Evolutionary conservation across 2,797 vertebrate genomes (phyloP), one percentile per base, ranked within the genome.

Genomic region (Brachyrhaphis roseni): DNA sequence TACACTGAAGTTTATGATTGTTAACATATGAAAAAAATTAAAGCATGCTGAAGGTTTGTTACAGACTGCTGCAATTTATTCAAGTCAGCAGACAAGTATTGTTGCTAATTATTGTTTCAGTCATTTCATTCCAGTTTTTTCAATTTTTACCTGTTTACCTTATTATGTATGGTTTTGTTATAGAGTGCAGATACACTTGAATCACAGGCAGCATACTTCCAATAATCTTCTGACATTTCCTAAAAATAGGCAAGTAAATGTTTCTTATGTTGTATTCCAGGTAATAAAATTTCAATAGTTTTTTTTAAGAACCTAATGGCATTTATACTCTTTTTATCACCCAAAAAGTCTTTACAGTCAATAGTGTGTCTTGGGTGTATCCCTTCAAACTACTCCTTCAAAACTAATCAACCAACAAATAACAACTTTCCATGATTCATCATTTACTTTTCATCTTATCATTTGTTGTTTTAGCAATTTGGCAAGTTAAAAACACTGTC

Each of bases 31-130:
- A 20, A 66, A 66, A 7, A 66, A 36, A 1, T 39, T 1, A 23
- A 66, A 20, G 62, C 20, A 77, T 2, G 55, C 43, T 76, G n/a
- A 8, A 82, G 72, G 23, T 73, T 79, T 75, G 81, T 39, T 70
- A 46, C 72, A 87, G 72, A 74, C 55, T 71, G 53, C 43, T 49
- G 41, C 47, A 84, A 39, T 87, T 43, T 78, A n/a, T 79, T 83
- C 80, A 84, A 85, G 80, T 43, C 62, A 55, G 71, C 76, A 80
- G 43, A n/a, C 51, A 26, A n/a, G 20, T 8, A 51, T 2, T 23
- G 23, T 23, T 26, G 23, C 51, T 55, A 55, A 8, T 55, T 23
- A 26, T 26, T 26, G 51, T 55, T 55, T 55, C 23, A 55, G 51
- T 34, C 28, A 34, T 62, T 62, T 62, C 59, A 31, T 7, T 64